Evolutionary conservation across 2,113 vertebrate species (phyloP).

Genomic region (Microcebus tavaratra): DNA sequence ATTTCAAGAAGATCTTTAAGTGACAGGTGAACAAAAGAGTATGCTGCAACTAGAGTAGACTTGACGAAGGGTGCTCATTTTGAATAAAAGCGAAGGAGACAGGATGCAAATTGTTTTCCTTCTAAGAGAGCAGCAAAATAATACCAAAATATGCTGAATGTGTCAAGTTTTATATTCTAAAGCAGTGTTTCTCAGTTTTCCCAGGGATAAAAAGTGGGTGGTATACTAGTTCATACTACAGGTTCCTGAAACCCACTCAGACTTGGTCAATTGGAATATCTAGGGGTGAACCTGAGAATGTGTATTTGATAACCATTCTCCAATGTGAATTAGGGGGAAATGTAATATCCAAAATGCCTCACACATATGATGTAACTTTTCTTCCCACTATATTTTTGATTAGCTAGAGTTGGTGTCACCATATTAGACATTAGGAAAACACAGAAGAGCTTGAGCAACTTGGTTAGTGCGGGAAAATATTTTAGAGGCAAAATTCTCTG

Average conservation of each 20-base stretch:
- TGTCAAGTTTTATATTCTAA: not conserved
- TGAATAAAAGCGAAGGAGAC: not conserved
- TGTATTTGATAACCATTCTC: not conserved
- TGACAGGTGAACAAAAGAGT: not conserved
- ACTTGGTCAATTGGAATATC: not conserved
- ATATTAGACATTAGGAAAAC: not conserved
- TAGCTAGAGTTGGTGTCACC: not conserved
- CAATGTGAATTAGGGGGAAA: not conserved
- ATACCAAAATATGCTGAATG: not conserved
- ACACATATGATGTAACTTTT: not conserved
- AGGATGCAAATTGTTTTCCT: constrained; percentile 8
- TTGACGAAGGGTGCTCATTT: not conserved
- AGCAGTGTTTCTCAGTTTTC: not conserved
- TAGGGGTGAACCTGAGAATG: not conserved
- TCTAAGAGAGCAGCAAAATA: not conserved
- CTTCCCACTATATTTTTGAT: not conserved
- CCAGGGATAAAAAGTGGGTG: not conserved
- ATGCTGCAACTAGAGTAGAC: not conserved
- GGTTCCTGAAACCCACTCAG: not conserved
- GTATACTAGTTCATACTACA: not conserved
- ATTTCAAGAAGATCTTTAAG: constrained; percentile 2
- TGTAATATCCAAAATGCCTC: not conserved
- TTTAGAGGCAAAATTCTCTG: not conserved
- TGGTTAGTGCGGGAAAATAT: not conserved
- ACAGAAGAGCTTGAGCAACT: not conserved